phyloP scores from a whole-genome alignment of 2,113 vertebrate genomes.

The Catharus fuscescens region DNA sequence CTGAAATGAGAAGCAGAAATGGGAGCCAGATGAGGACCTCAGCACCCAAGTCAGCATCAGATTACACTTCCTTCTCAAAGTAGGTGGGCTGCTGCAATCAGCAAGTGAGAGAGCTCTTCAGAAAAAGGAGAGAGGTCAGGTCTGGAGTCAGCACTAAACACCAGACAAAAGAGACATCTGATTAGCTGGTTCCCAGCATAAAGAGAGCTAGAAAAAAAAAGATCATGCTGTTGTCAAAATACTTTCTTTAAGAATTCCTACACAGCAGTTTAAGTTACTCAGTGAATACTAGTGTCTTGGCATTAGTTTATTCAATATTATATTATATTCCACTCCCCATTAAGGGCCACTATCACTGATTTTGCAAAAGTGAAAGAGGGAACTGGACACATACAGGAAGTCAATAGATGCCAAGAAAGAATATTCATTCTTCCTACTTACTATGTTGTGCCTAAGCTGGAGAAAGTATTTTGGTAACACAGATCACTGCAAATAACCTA shows the following conservation, averaged over 20 bases:
- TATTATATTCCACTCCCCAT: background rate
- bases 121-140: background rate
- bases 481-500: background rate
- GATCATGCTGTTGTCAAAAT: background rate
- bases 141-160: background rate
- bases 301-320: background rate
- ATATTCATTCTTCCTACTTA: background rate
- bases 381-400: background rate
- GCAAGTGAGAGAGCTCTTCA: background rate
- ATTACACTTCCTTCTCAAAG: background rate
- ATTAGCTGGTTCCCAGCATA: background rate
- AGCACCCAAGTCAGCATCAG: background rate
- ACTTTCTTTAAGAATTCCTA: background rate
- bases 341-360: background rate
- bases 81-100: background rate
- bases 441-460: background rate
- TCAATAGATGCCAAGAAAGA: background rate
- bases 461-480: background rate
- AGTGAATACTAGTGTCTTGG: background rate
- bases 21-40: background rate
- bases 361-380: background rate
- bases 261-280: background rate
- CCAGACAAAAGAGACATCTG: background rate
- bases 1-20: background rate
- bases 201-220: background rate